Conservation (phyloP, 2,888 invertebrate genomes). For the Philereme transversata region DNA sequence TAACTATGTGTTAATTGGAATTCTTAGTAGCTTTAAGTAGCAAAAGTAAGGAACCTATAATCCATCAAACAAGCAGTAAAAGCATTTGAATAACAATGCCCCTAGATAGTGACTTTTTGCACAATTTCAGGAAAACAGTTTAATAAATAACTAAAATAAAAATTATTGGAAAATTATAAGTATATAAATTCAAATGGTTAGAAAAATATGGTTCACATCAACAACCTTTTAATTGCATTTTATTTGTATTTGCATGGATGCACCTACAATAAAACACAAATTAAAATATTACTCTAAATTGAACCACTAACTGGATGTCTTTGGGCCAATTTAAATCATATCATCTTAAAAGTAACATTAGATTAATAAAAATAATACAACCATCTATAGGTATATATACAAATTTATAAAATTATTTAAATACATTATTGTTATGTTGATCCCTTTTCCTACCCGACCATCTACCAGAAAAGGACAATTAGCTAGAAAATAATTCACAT, state of each 20-base stretch:
- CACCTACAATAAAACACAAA: neutral
- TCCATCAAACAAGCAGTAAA: too few species aligned
- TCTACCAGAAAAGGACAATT: conserved; percentile 29
- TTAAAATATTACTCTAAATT: conserved; percentile 12
- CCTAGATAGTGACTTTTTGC: too few species aligned
- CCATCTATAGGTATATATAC: conserved; percentile 57
- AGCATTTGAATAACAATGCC: too few species aligned
- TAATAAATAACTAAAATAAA: conserved; percentile 3
- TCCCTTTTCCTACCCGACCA: conserved; percentile 39
- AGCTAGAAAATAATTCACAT: conserved; percentile 28
- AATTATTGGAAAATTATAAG: neutral
- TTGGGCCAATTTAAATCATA: conserved; percentile 44
- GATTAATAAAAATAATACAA: conserved; percentile 43
- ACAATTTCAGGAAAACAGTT: too few species aligned
- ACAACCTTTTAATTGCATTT: too few species aligned
- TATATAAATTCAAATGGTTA: too few species aligned
- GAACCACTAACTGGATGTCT: conserved; percentile 22
- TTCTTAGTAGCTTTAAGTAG: too few species aligned
- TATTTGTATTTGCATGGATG: too few species aligned
- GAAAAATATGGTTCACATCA: too few species aligned
- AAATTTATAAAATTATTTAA: conserved; percentile 72
- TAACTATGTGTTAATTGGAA: too few species aligned
- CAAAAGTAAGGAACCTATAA: too few species aligned
- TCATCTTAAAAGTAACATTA: conserved; percentile 38
- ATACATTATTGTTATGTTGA: conserved; percentile 37